Evolutionary conservation across 2,888 invertebrate species (phyloP), one percentile per base, ranked within the genome.

Genomic region (Pachymerium ferrugineum): DNA sequence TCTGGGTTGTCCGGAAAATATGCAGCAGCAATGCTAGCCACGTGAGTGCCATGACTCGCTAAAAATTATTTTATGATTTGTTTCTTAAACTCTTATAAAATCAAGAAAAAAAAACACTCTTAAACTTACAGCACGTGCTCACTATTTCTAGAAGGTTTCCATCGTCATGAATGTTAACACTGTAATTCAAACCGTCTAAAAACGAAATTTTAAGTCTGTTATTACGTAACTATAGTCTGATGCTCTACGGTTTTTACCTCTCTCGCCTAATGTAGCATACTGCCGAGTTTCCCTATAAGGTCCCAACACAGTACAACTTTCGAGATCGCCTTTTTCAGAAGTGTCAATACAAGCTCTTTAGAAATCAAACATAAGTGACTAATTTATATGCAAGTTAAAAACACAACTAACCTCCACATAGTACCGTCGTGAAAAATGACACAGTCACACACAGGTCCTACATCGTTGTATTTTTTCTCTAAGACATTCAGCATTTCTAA

Each of bases 41-140:
- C 99, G 83, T 99, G 98, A 0, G 97, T 97, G 29, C 97, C 99
- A 83, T 99, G 99, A 72, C 93, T 90, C 12, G 96, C 96, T 94
- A 81, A 38, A 35, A 73, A 68, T 42, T 25, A 31, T n/a, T 16
- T 67, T 74, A 22, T n/a, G n/a, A n/a, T n/a, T n/a, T n/a, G n/a
- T n/a, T 69, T 14, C 12, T 42, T 22, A 10, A 35, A 10, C 35
- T 10, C 35, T 35, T 35, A 10, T 14, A 14, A 35, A 10, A 10
- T 35, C 25, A 33, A 73, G 16, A 14, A 25, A 42, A 3, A 38
- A 62, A 74, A 47, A n/a, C n/a, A 42, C 14, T 42, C 31, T 67
- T 28, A 74, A 19, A 79, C 79, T 78, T 85, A 96, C 96, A 94
- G 82, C 94, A 93, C 87, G 95, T 90, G 78, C 94, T 92, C 73